Base-by-base conservation (phyloP, 2,888 invertebrate genomes). In the Archips crataeganus region DNA sequence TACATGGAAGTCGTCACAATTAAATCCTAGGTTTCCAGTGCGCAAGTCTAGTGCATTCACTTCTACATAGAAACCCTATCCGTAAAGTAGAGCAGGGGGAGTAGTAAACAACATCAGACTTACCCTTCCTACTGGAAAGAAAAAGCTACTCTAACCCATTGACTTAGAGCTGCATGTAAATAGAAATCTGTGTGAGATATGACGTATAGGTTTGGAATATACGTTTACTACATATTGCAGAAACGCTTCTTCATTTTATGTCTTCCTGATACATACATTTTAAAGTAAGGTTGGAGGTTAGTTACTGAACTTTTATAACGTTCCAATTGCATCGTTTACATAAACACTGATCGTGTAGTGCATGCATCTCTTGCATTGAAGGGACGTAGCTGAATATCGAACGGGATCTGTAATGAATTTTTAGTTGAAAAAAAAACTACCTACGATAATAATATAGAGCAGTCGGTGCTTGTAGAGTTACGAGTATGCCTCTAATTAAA, bases 31-130 rank as follows among this genome's bases (percentile, higher is more conserved):
- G 6, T 5, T 54, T 54, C 11, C 2, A 72, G 15, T 62, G 62
- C 67, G 72, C 72, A 72, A 23, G 67, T 72, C 72, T 72, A 72
- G 57, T 62, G 62, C 66, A 71, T 66, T 32, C 49, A 62, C 71
- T 51, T 67, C 62, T 72, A 67, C 72, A 63, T 47, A 72, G 54
- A 32, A 67, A 72, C 10, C 47, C 62, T 62, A 57, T 47, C 54
- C 62, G 23, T 45, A 47, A 23, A 54, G 54, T 54, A 23, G 5
- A 10, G 36, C 13, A 6, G n/a, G n/a, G 36, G 39, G 5, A 36
- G 60, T 60, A 60, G 34, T 13, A 23, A 36, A 60, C 39, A 57
- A 57, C 57, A 32, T 4, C 32, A 32, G 8, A 32, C 57, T 3
- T 32, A 32, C 57, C 3, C 13, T 42, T 34, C 13, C 0, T 23